phyloP scores from a whole-genome alignment of 2,888 invertebrate genomes.

The Podabrus alpinus region DNA sequence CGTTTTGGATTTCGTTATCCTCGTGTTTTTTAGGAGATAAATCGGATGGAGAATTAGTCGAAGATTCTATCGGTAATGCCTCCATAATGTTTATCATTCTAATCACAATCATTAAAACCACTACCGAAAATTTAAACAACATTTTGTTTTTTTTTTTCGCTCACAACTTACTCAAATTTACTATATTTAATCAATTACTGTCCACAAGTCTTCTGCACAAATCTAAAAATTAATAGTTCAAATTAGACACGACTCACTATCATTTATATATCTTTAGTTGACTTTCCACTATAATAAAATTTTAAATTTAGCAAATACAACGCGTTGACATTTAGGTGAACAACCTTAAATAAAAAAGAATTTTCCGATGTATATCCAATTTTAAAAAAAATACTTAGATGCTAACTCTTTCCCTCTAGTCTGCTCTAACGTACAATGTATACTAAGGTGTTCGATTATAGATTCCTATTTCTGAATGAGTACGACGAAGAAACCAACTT shows the following conservation, averaged over 20 bases:
- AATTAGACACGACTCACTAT: slow-evolving; percentile 8
- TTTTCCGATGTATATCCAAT: slow-evolving; percentile 2
- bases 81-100: neutral
- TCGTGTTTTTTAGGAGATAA: neutral
- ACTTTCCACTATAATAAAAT: slow-evolving; percentile 9
- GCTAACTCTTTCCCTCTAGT: slow-evolving; percentile 21
- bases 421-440: slow-evolving; percentile 28
- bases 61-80: neutral
- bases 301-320: slow-evolving; percentile 13
- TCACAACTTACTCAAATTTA: neutral
- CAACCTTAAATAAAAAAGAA: slow-evolving; percentile 6
- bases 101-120: neutral
- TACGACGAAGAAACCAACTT: slow-evolving; percentile 16
- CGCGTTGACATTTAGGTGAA: slow-evolving; percentile 7
- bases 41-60: neutral
- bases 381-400: slow-evolving; percentile 13
- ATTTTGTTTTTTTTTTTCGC: neutral
- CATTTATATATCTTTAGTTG: slow-evolving; percentile 4
- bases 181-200: neutral
- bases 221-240: slow-evolving; percentile 9
- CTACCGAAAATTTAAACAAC: neutral
- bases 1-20: neutral
- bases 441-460: slow-evolving; percentile 32
- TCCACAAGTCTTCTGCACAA: slow-evolving; percentile 7
- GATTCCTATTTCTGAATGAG: slow-evolving; percentile 28